Conservation (phyloP, 92 coral and sea anemone species). For the Zoanthus gigantus region DNA sequence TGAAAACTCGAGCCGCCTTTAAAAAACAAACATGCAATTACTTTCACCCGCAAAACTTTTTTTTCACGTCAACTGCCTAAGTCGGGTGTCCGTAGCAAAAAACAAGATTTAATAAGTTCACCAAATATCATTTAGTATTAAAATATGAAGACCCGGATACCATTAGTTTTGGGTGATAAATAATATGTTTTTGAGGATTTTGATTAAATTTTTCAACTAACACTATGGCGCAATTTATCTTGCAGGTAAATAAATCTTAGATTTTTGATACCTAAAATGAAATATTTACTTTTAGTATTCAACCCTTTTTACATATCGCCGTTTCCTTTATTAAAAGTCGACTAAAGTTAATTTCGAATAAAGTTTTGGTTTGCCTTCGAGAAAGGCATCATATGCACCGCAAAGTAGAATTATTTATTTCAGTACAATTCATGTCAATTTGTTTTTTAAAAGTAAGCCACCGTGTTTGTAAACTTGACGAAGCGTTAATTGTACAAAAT, state of each 20-base stretch:
- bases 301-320: conserved; percentile 13
- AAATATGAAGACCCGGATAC: conserved; percentile 29
- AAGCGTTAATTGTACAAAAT: too few relatives aligned
- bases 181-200: conserved; percentile 3
- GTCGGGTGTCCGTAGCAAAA: conserved; percentile 2
- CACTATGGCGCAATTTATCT: background rate
- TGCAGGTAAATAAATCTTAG: background rate
- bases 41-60: conserved; percentile 18
- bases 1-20: conserved; percentile 12
- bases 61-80: conserved; percentile 7
- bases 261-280: background rate
- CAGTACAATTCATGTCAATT: background rate
- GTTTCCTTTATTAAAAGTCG: background rate
- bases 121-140: conserved; percentile 21
- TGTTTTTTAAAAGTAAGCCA: too few relatives aligned
- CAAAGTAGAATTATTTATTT: background rate
- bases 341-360: background rate
- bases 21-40: conserved; percentile 8
- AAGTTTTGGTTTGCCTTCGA: background rate
- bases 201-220: conserved; percentile 25
- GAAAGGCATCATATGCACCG: background rate
- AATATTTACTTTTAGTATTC: conserved; percentile 12
- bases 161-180: conserved; percentile 35
- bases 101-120: background rate
- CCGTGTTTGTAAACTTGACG: too few relatives aligned